Evolutionary conservation across 2,797 vertebrate species (phyloP).

Genomic region (Toxotes lorentzi): DNA sequence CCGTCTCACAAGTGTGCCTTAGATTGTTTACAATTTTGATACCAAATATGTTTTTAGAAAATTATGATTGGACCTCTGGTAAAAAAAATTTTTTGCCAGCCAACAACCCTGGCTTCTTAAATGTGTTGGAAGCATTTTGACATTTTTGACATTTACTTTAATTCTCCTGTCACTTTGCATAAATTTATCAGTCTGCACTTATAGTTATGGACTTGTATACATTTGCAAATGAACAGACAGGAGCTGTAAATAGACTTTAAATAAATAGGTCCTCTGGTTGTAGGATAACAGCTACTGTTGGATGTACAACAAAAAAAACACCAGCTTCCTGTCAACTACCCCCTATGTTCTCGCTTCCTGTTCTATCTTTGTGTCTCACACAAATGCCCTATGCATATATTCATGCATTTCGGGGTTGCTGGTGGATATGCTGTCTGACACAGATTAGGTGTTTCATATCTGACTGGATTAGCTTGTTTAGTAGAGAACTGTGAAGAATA

Average conservation of each 20-base stretch:
- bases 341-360: constrained; percentile 46
- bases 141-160: background rate
- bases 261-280: background rate
- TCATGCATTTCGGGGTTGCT: background rate
- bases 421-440: background rate
- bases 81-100: too few species aligned
- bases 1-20: too few species aligned
- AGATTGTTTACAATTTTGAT: too few species aligned
- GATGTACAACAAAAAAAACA: background rate
- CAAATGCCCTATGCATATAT: background rate
- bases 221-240: background rate
- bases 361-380: constrained; percentile 5
- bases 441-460: constrained; percentile 30
- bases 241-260: background rate
- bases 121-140: background rate
- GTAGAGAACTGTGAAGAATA: constrained; percentile 12
- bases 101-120: background rate
- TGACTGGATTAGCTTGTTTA: constrained; percentile 36
- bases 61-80: too few species aligned
- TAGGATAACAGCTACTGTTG: background rate
- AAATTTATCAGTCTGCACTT: background rate
- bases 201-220: background rate
- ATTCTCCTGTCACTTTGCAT: background rate
- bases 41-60: too few species aligned
- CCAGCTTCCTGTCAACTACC: constrained; percentile 38